These are phyloP conservation scores for Panthera leo DNA, from an alignment of 2,113 vertebrate species.

Conservation along the genomic window DNA sequence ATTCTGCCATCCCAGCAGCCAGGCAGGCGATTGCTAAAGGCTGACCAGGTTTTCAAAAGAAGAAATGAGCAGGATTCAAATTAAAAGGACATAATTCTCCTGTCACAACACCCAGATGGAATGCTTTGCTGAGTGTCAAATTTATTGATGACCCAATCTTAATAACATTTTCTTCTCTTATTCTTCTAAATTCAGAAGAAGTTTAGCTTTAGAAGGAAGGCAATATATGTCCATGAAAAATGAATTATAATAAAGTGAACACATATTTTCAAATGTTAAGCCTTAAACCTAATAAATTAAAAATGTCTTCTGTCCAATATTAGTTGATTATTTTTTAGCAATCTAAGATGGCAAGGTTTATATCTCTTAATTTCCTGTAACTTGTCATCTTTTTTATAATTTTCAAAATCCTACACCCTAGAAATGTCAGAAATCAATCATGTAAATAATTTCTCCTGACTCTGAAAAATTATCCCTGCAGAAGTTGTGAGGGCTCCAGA, in stretches of 20 bases:
- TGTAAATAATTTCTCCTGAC: conserved; percentile 36
- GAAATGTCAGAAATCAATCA: conserved; percentile 48
- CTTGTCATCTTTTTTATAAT: conserved; percentile 55
- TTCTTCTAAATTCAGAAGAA: background rate
- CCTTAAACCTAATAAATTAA: background rate
- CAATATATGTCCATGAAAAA: background rate
- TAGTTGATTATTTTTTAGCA: background rate
- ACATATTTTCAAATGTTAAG: background rate
- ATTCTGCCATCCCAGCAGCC: background rate
- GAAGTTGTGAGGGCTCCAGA: background rate
- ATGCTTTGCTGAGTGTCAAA: background rate
- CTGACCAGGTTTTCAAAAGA: background rate
- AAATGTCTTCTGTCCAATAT: background rate
- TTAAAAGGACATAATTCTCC: background rate
- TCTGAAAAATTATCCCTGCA: conserved; percentile 19
- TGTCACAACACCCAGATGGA: background rate
- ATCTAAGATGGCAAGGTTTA: background rate
- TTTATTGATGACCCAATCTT: background rate
- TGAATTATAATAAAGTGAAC: background rate
- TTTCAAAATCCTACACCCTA: conserved; percentile 32
- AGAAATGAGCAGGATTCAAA: background rate
- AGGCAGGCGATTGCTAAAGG: background rate
- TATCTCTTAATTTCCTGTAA: conserved; percentile 64
- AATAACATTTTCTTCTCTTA: background rate
- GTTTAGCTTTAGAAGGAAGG: background rate